phyloP scores from a whole-genome alignment of 1,140 invertebrate genomes.

The Spodoptera frugiperda region DNA sequence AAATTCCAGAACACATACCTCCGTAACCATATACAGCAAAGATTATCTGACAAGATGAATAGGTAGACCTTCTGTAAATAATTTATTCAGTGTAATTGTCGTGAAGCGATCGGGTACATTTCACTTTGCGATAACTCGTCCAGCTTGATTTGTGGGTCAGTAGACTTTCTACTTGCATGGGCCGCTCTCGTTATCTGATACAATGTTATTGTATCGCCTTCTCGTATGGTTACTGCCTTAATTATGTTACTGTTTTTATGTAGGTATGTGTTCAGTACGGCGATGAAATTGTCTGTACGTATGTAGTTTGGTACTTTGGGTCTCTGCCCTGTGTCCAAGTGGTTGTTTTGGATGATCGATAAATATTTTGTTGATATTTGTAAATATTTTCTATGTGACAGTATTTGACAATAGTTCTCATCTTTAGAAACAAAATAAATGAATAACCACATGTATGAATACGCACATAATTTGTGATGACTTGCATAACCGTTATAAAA shows the following conservation, averaged over 20 bases:
- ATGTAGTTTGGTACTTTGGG: no score
- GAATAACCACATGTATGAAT: no score
- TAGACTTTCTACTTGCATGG: slow-evolving; percentile 52
- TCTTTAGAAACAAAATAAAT: no score
- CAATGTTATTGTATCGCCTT: slow-evolving; percentile 41
- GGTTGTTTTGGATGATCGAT: no score
- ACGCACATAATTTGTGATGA: no score
- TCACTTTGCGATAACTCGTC: slow-evolving; percentile 42
- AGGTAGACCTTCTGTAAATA: slow-evolving; percentile 22
- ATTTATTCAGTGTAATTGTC: slow-evolving; percentile 26
- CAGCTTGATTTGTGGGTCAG: slow-evolving; percentile 48
- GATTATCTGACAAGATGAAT: slow-evolving; percentile 4
- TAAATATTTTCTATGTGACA: no score
- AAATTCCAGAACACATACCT: neutral
- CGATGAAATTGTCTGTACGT: no score
- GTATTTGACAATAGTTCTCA: no score
- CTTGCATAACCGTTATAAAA: no score
- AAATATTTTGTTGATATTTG: no score
- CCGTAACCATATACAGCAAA: neutral
- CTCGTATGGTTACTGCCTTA: slow-evolving; percentile 9
- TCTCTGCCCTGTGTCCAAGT: no score
- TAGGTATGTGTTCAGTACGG: neutral
- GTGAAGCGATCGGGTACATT: slow-evolving; percentile 42
- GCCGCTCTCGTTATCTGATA: slow-evolving; percentile 43
- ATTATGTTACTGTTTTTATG: slow-evolving; percentile 5